phyloP scores from a whole-genome alignment of 2,113 vertebrate species.

The Bos javanicus region DNA sequence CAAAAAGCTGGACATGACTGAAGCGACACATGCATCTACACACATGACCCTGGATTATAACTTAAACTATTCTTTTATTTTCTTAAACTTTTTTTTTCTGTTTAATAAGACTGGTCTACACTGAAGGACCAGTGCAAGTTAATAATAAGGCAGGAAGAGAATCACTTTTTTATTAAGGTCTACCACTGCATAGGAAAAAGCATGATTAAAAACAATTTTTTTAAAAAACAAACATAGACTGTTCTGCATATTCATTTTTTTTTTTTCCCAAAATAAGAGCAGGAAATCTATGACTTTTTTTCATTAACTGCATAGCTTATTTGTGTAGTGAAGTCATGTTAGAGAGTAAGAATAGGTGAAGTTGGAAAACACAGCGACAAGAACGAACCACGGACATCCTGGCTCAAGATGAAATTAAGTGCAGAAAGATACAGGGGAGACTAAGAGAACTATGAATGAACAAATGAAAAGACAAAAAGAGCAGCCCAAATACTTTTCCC shows the following conservation, averaged over 20 bases:
- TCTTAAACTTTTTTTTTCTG: neutral
- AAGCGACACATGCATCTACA: neutral
- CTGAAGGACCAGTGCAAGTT: neutral
- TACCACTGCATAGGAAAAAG: neutral
- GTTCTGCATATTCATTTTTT: neutral
- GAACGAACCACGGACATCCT: neutral
- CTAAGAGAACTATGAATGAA: neutral
- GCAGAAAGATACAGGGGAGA: neutral
- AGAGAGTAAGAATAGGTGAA: neutral
- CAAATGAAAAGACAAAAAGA: neutral
- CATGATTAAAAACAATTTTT: neutral
- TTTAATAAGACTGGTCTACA: neutral
- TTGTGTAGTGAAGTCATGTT: neutral
- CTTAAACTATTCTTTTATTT: neutral
- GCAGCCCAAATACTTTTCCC: neutral
- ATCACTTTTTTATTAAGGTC: slow-evolving; percentile 15
- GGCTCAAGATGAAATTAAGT: neutral
- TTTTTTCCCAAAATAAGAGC: neutral
- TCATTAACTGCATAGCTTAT: neutral
- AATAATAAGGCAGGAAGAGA: neutral
- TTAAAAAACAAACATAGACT: neutral
- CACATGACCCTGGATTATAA: neutral
- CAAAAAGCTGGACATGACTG: neutral
- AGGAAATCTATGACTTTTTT: neutral
- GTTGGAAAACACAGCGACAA: neutral